Conservation (phyloP, 2,113 vertebrate genomes). For the Noctilio leporinus region DNA sequence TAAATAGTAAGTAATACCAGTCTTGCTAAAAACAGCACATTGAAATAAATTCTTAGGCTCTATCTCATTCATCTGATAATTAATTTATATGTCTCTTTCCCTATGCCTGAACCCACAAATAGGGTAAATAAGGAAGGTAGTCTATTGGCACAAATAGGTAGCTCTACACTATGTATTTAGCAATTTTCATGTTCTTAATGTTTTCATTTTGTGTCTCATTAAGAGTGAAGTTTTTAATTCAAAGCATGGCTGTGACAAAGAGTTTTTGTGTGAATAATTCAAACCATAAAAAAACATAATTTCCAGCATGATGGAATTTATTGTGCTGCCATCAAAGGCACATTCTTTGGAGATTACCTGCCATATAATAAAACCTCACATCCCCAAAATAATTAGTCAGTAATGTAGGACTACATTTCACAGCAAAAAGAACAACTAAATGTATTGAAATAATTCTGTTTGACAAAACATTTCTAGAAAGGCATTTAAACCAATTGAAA, state of each 20-base stretch:
- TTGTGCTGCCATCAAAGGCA: neutral
- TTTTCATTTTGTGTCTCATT: neutral
- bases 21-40: neutral
- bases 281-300: neutral
- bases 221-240: neutral
- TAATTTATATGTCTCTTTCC: neutral
- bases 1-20: neutral
- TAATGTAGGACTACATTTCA: neutral
- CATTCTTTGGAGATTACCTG: neutral
- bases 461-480: neutral
- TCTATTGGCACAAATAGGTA: neutral
- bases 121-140: conserved; percentile 6
- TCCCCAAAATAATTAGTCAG: neutral
- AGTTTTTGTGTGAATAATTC: neutral
- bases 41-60: neutral
- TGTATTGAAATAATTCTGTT: neutral
- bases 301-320: neutral
- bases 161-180: neutral
- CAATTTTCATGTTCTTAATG: neutral
- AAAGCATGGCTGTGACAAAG: neutral
- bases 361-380: neutral
- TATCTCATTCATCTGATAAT: neutral
- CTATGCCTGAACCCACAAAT: neutral
- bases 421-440: neutral
- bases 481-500: neutral